Base-by-base conservation (phyloP, 2,888 invertebrate species). In the Acrocyrtus sp. region DNA sequence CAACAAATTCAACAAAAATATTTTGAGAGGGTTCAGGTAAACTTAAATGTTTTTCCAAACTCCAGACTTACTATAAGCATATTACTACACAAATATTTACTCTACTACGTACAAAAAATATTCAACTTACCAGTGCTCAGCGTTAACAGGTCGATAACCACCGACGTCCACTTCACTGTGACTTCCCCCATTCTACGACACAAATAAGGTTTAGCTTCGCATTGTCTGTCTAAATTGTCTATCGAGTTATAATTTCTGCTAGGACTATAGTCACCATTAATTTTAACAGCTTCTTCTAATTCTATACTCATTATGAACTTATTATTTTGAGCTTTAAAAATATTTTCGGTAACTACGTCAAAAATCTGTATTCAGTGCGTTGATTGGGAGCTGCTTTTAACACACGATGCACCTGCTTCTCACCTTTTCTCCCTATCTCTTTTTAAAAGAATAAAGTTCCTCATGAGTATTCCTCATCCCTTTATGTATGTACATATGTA, bases 91-190 rank as follows among this genome's bases (percentile, higher is more conserved):
- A 56, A 24, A 45, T 27, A 45, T 24, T n/a, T n/a, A n/a, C n/a
- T n/a, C n/a, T 15, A 26, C 22, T 48, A 6, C 50, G 26, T 21
- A 60, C 12, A 17, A 61, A 48, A 43, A 29, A 50, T 22, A 21
- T 43, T 2, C 29, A 8, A 63, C 69, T 72, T 69, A 78, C 78
- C 78, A 27, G 74, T 72, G 21, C 76, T 75, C 29, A 78, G 63
- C n/a, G 75, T 72, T 17, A 68, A 24, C 29, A 77, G 72, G 50
- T 78, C 78, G 17, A 67, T 51, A 22, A 75, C 26, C 17, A 77
- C 73, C 1, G 77, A 70, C 19, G 66, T 67, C 77, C 77, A 77
- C 50, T 69, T 69, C 17, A 75, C 73, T 6, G 66, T 63, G 22
- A 77, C 21, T 54, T 77, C 77, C 22, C 75, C 75, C 77, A 77